Percentiles rank a stretch among this genome's conserved stretches.
phyloP scores from a whole-genome alignment of 2,797 vertebrate species.

The Anniella stebbinsi region DNA sequence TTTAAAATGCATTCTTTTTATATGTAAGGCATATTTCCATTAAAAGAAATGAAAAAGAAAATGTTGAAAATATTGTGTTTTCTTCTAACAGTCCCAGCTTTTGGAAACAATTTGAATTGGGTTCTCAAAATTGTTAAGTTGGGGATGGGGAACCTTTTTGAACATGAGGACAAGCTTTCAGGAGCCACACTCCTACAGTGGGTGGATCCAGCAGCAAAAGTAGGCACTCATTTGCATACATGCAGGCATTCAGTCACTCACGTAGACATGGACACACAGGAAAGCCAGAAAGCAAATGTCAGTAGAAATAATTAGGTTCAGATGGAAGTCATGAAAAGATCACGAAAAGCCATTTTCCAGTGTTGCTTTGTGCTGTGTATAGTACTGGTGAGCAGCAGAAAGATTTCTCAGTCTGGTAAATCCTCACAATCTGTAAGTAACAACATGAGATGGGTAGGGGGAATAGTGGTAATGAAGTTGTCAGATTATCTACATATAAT shows the following conservation, averaged over 20 bases:
- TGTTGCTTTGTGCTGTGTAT: background rate
- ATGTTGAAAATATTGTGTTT: background rate
- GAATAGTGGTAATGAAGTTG: conserved; percentile 8
- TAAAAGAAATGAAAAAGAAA: too few relatives aligned
- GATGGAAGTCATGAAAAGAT: too few relatives aligned
- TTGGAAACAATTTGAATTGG: too few relatives aligned
- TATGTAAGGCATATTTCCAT: background rate
- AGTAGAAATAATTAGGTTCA: background rate
- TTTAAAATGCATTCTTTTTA: background rate
- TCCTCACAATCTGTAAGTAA: conserved; percentile 16
- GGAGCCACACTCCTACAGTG: too few relatives aligned
- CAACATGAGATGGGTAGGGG: background rate
- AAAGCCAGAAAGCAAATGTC: background rate
- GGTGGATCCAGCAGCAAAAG: too few relatives aligned
- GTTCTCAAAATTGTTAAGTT: too few relatives aligned
- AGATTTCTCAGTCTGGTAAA: background rate
- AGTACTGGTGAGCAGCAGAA: background rate
- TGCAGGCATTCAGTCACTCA: too few relatives aligned
- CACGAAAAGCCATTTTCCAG: background rate
- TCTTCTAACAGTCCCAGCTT: background rate
- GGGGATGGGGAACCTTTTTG: too few relatives aligned
- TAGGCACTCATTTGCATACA: too few relatives aligned
- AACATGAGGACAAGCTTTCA: too few relatives aligned
- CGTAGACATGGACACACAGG: background rate
- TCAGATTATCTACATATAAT: conserved; percentile 48